These are phyloP conservation scores for Progne subis DNA, from an alignment of 2,113 vertebrate genomes.

Conservation along the genomic window DNA sequence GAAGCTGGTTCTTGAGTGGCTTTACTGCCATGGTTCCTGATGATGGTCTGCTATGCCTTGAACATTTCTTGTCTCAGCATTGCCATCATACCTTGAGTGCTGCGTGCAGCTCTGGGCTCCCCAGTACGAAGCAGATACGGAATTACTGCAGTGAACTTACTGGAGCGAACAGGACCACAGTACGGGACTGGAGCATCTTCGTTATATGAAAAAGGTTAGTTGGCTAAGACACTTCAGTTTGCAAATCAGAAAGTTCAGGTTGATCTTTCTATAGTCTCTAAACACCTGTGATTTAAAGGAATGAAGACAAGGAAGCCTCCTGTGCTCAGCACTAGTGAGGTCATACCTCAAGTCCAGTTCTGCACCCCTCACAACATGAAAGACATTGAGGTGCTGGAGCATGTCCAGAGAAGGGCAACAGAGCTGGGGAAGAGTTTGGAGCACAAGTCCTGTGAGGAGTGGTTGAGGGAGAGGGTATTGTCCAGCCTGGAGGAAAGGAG, in stretches of 20 bases:
- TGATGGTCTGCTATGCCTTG: background rate
- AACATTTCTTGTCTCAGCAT: background rate
- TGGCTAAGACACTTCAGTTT: background rate
- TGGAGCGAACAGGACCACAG: background rate
- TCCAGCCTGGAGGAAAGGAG: background rate
- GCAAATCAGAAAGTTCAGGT: background rate
- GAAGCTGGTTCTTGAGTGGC: background rate
- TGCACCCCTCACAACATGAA: background rate
- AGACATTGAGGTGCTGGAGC: background rate
- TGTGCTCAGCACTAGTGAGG: background rate
- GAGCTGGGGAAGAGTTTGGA: background rate
- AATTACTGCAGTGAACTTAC: background rate
- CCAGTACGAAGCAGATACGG: background rate
- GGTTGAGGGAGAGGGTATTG: background rate
- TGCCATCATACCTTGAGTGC: background rate
- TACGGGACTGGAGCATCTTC: background rate
- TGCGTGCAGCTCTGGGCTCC: background rate
- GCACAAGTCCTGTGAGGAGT: background rate
- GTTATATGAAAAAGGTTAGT: background rate
- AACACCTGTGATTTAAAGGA: background rate
- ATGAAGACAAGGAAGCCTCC: background rate
- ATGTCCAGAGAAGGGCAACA: accelerated
- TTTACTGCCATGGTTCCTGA: background rate
- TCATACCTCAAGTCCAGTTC: background rate
- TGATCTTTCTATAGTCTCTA: background rate